Evolutionary conservation across 2,113 vertebrate genomes (phyloP), one percentile per base, ranked within the genome.

Genomic region (Coracopsis vasa): DNA sequence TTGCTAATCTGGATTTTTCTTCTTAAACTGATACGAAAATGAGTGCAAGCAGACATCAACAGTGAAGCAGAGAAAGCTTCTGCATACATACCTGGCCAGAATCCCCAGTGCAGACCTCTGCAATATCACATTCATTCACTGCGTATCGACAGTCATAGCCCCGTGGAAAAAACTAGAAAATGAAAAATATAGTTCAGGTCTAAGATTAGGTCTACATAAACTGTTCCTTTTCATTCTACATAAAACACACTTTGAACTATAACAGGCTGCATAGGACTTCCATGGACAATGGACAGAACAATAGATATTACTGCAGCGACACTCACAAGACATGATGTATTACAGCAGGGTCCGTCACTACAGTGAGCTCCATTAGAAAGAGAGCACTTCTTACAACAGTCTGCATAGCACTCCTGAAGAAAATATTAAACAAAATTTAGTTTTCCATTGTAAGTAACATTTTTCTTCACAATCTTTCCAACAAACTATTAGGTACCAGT

Each of bases 321-420:
- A 98, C 98, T 97, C 98, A 99, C 99, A 95, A 99, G 98, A 95
- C 99, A 99, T 9, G 98, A 97, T 5, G 61, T 98, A 74, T 99
- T 99, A 95, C 99, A 99, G 98, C 99, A 99, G 16, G 99, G 99
- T 35, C 99, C 99, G 5, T 99, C 99, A 5, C 99, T 99, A 96
- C 99, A 99, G 39, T 99, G 99, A 18, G 99, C 99, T 67, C 99
- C 99, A 2, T 99, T 99, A 87, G 99, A 99, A 24, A 99, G 98
- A 47, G 99, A 99, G 66, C 99, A 99, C 88, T 99, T 99, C 98
- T 99, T 99, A 96, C 99, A 99, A 96, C 99, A 99, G 53, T 99
- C 97, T 73, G 98, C 98, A 44, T 99, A 99, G 97, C 99, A 99
- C 74, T 99, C 99, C 99, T 99, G 90, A 79, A 96, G 62, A 95